A percentile compares a stretch with the other conserved stretches of the same genome.
These are phyloP conservation scores for Phortica magna DNA, from an alignment of 2,888 invertebrate genomes.

Conservation along the genomic window DNA sequence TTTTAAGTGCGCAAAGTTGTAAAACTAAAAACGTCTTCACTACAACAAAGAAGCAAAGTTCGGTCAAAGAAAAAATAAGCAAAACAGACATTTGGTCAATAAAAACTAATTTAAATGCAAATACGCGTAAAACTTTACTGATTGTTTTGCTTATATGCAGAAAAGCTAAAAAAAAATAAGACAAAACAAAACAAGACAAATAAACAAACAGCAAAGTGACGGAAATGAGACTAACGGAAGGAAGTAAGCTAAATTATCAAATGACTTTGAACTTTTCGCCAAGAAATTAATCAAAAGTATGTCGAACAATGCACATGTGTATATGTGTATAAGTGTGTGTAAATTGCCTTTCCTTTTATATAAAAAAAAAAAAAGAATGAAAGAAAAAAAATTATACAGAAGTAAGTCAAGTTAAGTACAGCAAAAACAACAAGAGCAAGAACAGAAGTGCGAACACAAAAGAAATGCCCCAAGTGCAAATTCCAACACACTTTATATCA, in stretches of 20 bases:
- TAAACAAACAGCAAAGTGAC: neutral
- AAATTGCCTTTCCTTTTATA: neutral
- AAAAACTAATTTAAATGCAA: conserved; percentile 12
- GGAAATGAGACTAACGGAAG: conserved; percentile 18
- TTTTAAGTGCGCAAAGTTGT: no score
- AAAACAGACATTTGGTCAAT: conserved; percentile 8
- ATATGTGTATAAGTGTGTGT: neutral
- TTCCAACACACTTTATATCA: conserved; percentile 55
- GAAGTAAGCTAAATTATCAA: conserved; percentile 8
- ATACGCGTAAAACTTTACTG: neutral
- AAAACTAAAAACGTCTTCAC: neutral
- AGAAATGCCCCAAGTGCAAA: conserved; percentile 31
- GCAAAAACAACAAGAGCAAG: no score
- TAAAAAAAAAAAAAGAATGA: conserved; percentile 42
- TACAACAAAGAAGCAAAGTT: neutral
- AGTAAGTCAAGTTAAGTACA: conserved; percentile 9
- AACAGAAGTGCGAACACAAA: conserved; percentile 14
- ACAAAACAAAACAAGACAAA: neutral
- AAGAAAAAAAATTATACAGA: neutral
- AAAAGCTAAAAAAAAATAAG: neutral
- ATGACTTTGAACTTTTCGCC: conserved; percentile 24
- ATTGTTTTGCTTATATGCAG: neutral
- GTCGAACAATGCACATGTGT: neutral
- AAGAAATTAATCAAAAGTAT: conserved; percentile 24
- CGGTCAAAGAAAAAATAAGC: neutral